Conservation (phyloP, 1,140 invertebrate genomes). For the Anthonomus grandis region DNA sequence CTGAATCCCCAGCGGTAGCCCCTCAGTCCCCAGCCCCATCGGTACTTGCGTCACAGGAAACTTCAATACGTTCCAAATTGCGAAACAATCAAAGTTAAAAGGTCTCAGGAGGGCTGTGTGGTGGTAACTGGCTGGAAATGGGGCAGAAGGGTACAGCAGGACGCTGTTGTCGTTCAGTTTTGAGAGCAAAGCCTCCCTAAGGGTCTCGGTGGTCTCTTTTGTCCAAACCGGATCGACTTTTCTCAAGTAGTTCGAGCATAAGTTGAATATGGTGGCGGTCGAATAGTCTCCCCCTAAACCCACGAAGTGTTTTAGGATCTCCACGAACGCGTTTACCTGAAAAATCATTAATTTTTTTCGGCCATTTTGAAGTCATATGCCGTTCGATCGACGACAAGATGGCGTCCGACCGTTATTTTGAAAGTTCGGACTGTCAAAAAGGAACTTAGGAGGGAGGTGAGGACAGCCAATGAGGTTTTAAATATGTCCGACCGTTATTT, state of each 20-base stretch:
- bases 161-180: conserved; percentile 76
- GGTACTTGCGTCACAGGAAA: conserved; percentile 82
- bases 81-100: conserved; percentile 87
- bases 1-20: conserved; percentile 78
- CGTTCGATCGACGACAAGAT: not conserved
- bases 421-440: no score
- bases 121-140: conserved; percentile 81
- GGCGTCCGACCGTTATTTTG: no score
- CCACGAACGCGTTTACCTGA: conserved; percentile 50
- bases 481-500: no score
- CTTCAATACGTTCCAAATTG: conserved; percentile 81
- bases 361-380: not conserved
- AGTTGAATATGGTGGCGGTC: conserved; percentile 63
- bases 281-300: conserved; percentile 58
- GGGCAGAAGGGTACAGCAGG: conserved; percentile 80
- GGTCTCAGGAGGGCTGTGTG: conserved; percentile 74
- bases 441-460: no score
- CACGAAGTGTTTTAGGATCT: conserved; percentile 58
- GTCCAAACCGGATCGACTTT: conserved; percentile 62
- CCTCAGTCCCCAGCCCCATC: conserved; percentile 68
- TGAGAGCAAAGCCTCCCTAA: conserved; percentile 60
- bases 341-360: no score
- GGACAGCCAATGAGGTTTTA: no score
- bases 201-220: conserved; percentile 55
- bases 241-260: conserved; percentile 64